Evolutionary conservation across 2,888 invertebrate species (phyloP).

Genomic region (Diaprepes abbreviatus): DNA sequence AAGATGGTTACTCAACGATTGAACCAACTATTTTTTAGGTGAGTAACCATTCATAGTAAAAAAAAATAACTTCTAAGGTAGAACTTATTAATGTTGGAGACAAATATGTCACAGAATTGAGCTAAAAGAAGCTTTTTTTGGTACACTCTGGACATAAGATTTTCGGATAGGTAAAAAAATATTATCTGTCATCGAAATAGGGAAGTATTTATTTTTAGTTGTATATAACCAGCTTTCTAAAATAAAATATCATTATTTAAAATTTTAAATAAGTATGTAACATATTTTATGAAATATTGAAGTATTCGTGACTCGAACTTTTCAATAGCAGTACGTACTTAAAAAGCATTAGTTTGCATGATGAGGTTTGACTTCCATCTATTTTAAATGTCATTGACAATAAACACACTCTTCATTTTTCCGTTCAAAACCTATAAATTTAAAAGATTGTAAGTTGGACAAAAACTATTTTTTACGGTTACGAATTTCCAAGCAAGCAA

Average conservation of each 20-base stretch:
- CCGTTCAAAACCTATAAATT: neutral
- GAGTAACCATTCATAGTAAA: conserved; percentile 10
- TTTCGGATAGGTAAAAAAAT: neutral
- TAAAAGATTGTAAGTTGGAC: conserved; percentile 2
- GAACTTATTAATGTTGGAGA: conserved; percentile 7
- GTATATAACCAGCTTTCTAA: conserved; percentile 34
- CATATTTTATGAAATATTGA: conserved; percentile 11
- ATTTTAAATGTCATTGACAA: conserved; percentile 41
- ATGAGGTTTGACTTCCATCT: conserved; percentile 23
- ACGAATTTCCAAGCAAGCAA: neutral
- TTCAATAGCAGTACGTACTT: neutral
- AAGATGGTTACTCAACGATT: conserved; percentile 13
- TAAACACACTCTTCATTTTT: conserved; percentile 24
- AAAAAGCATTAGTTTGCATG: conserved; percentile 21
- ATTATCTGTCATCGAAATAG: conserved; percentile 3
- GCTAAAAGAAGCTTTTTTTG: neutral
- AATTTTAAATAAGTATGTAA: conserved; percentile 1
- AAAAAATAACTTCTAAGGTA: conserved; percentile 4
- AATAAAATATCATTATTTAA: conserved; percentile 18
- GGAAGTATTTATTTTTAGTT: neutral
- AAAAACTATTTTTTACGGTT: neutral
- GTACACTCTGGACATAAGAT: neutral
- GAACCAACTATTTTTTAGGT: conserved; percentile 10
- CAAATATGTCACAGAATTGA: neutral
- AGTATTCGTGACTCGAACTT: conserved; percentile 26